Percentiles rank a stretch among this genome's conserved stretches.
These are phyloP conservation scores for Sebastes taczanowskii DNA, from an alignment of 2,797 vertebrate genomes.

Conservation along the genomic window DNA sequence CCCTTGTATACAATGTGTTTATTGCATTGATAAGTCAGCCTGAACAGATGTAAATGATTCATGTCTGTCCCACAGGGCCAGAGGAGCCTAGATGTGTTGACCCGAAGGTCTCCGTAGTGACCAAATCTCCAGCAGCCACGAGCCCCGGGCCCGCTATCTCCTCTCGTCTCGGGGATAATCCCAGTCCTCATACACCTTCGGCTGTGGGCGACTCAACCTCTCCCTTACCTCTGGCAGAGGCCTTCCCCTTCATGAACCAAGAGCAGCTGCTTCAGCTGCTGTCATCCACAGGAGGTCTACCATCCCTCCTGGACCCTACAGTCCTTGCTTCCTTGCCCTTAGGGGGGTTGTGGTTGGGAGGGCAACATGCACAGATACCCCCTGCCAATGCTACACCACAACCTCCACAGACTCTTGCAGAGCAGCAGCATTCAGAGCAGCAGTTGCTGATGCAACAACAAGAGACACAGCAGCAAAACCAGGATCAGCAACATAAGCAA, in stretches of 20 bases:
- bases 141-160: slow-evolving; percentile 68
- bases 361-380: slow-evolving; percentile 70
- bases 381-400: slow-evolving; percentile 54
- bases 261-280: slow-evolving; percentile 90
- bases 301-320: slow-evolving; percentile 82
- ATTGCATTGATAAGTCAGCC: background rate
- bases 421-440: slow-evolving; percentile 68
- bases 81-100: slow-evolving; percentile 62
- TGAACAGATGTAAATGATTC: slow-evolving; percentile 10
- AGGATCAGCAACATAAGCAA: slow-evolving; percentile 79
- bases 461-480: slow-evolving; percentile 69
- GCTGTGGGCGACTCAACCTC: slow-evolving; percentile 61
- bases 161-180: slow-evolving; percentile 55
- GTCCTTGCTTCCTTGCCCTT: slow-evolving; percentile 80
- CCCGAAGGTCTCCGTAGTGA: slow-evolving; percentile 47
- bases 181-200: slow-evolving; percentile 50
- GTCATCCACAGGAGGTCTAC: slow-evolving; percentile 82
- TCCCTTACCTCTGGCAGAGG: slow-evolving; percentile 82
- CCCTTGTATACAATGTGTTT: background rate
- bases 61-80: slow-evolving; percentile 38
- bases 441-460: slow-evolving; percentile 65
- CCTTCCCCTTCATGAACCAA: slow-evolving; percentile 91
- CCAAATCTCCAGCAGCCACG: slow-evolving; percentile 52
- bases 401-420: slow-evolving; percentile 54
- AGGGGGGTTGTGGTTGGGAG: slow-evolving; percentile 78